phyloP scores from a whole-genome alignment of 2,113 vertebrate species.

The Odontesthes bonariensis region DNA sequence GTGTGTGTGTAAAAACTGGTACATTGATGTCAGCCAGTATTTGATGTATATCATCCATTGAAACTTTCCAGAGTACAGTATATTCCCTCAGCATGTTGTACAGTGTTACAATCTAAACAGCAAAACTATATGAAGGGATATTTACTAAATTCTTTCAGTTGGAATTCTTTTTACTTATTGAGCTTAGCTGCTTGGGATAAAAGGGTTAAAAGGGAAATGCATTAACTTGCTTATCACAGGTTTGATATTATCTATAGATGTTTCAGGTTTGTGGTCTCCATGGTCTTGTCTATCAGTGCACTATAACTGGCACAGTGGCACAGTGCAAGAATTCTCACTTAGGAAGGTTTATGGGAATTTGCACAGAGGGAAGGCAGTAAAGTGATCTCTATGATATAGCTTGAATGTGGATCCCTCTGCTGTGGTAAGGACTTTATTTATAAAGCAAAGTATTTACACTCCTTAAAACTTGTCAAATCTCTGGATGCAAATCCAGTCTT shows the following conservation, averaged over 20 bases:
- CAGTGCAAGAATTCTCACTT: neutral
- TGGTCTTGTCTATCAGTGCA: neutral
- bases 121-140: neutral
- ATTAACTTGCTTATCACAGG: neutral
- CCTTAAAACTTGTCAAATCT: slow-evolving; percentile 25
- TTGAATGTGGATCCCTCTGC: slow-evolving; percentile 30
- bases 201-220: neutral
- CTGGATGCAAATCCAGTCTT: slow-evolving; percentile 1
- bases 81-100: neutral
- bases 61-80: neutral
- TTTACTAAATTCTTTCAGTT: neutral
- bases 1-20: neutral
- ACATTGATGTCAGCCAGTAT: neutral
- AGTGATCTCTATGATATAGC: slow-evolving; percentile 43
- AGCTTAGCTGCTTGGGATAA: neutral
- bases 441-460: slow-evolving; percentile 47
- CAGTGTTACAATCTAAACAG: neutral
- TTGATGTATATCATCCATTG: too few relatives aligned
- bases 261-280: slow-evolving; percentile 13
- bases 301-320: neutral
- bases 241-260: slow-evolving; percentile 4
- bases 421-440: slow-evolving; percentile 44
- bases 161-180: neutral
- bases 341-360: slow-evolving; percentile 47
- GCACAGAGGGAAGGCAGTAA: slow-evolving; percentile 21